Evolutionary conservation across 1,140 invertebrate species (phyloP), one percentile per base, ranked within the genome.

Genomic region (Druon quercuslanigerum): DNA sequence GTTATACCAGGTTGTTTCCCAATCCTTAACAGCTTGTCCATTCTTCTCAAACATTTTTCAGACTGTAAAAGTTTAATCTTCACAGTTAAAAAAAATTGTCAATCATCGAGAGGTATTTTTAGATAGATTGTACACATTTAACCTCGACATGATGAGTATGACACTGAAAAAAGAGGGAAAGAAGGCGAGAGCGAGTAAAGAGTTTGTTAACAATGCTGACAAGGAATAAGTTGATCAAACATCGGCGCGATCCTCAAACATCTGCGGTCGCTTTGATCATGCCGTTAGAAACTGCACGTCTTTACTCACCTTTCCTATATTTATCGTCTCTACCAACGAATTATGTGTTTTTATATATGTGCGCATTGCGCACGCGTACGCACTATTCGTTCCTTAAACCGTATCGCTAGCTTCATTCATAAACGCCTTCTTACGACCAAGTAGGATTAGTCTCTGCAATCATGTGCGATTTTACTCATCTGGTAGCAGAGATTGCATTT

Each of bases 181-280:
- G 60, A 52, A 76, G 74, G 54, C 66, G 54, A 75, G 76, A 73
- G 74, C 72, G 82, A 81, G 79, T 77, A 81, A 81, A 85, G 83
- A 82, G 86, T 89, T 86, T 90, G 88, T 89, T 89, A 90, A 90
- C 89, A 90, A 86, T 87, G 85, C 88, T 90, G 87, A 89, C 88
- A 89, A 89, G 86, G 87, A 89, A 89, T 90, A 89, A 90, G 88
- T 90, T 90, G 83, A 83, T 82, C 88, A 90, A 90, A 90, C 86
- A 90, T 89, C 87, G 87, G 84, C 86, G 84, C 88, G 87, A 90
- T 90, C 84, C 85, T 90, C 88, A 90, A 90, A 90, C 87, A 89
- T 86, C 74, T 87, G 85, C 89, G 89, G 89, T 72, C 79, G 81
- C 87, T 90, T 90, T 90, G 89, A 90, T 87, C 87, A 71, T 78